Base-by-base conservation (phyloP, 2,113 vertebrate species). In the Galeopterus variegatus region DNA sequence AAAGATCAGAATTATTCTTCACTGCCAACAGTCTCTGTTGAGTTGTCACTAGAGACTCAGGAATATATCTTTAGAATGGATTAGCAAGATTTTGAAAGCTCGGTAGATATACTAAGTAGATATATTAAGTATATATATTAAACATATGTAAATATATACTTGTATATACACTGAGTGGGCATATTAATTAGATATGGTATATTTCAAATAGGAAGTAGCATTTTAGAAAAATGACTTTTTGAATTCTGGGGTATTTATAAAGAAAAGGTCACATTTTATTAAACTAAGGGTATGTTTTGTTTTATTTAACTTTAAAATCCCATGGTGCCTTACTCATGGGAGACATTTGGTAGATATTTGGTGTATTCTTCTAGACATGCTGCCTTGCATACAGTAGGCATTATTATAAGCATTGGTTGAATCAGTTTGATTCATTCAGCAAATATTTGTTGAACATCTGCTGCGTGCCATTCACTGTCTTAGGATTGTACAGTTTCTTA, bases 1-100 rank as follows among this genome's bases (percentile, higher is more conserved):
- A 96, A 87, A 95, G 67, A 91, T 93, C 21, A 28, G 86, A 95
- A 97, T 97, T 96, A 81, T 96, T 95, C 60, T 94, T 91, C 24
- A 60, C 67, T 95, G 75, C 56, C 72, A 91, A 6, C 64, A 79
- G 19, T 92, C 58, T 97, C 45, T 73, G 18, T 95, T 92, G 33
- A 77, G 14, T 84, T 81, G 56, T 95, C 26, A 89, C 77, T 88
- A n/a, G 69, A 95, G 70, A 84, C 70, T 65, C 58, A 23, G 24
- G 45, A 92, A 96, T 97, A 95, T 96, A 89, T 85, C 92, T 93
- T 45, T 87, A 82, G 65, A 79, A 83, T 92, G 72, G 24, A 94
- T 95, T 92, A 21, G 83, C 8, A 95, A 85, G 58, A 83, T 94
- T 96, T 94, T 94, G 52, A 96, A 97, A 97, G 45, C n/a, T 95